Evolutionary conservation across 2,797 vertebrate species (phyloP), one percentile per base, ranked within the genome.

Genomic region (Ctenopoma multispine): DNA sequence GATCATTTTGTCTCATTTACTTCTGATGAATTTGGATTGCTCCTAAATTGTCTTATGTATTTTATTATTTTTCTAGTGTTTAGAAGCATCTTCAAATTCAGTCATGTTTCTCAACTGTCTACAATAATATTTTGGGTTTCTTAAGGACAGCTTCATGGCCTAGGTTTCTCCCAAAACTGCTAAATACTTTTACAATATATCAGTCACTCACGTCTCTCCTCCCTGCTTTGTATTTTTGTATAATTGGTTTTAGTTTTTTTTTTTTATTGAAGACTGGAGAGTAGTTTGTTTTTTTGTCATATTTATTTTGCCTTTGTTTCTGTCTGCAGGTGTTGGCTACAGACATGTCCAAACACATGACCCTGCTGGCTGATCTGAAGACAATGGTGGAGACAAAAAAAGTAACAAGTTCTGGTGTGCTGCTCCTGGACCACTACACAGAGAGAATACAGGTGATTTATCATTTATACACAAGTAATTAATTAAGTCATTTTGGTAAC

Each of bases 301-400:
- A 31, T 12, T 50, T 53, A 10, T 29, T 48, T 53, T 20, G 7
- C 18, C 31, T n/a, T 0, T 63, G 47, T 76, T 3, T 61, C 15
- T 63, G 44, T 71, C 7, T 36, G 41, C 78, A 99, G 98, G 97
- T 99, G 8, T 90, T 99, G 89, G 98, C 97, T 11, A 99, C 98
- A 1, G 98, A 99, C 81, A 99, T 99, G 98, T 99, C 98, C 79
- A 99, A 99, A 89, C 98, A 99, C 74, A 99, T 99, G 97, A 98
- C 96, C 38, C 93, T 99, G 40, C 82, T 99, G 82, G 98, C 96
- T 4, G 96, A 99, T 82, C 93, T 99, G 75, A 99, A 99, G 93
- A 99, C 98, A 0, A 99, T 99, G 98, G 98, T 99, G 62, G 98
- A 99, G 87, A 99, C 98, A 0, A 99, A 99, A 92, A 99, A 99